Conservation (phyloP, 2,113 vertebrate genomes). For the Apaloderma vittatum region DNA sequence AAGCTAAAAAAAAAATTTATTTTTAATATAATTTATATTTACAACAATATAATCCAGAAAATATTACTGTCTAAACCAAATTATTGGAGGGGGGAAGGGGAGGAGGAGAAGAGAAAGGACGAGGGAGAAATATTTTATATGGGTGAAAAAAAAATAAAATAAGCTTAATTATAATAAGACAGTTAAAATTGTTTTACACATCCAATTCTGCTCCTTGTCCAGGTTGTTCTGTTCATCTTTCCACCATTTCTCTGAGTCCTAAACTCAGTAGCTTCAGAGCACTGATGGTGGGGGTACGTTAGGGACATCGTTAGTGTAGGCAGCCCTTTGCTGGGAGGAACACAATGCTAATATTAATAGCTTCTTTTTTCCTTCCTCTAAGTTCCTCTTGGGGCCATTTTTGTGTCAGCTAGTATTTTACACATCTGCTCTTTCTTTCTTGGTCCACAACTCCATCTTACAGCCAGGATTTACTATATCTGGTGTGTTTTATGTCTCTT, state of each 20-base stretch:
- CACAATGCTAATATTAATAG: not conserved
- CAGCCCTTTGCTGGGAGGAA: not conserved
- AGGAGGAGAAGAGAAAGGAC: not conserved
- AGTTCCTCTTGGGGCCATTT: not conserved
- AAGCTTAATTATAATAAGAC: not conserved
- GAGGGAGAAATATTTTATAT: not conserved
- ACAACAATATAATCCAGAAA: not conserved
- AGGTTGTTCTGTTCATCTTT: not conserved
- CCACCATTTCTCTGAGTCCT: not conserved
- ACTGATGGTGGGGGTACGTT: not conserved
- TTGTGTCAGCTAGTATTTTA: not conserved
- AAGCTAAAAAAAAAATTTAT: not conserved
- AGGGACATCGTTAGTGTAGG: accelerated
- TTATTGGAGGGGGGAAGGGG: not conserved
- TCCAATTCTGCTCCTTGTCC: not conserved
- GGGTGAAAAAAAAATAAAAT: no score
- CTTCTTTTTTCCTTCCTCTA: not conserved
- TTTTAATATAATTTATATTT: not conserved
- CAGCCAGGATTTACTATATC: not conserved
- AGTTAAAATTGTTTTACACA: not conserved
- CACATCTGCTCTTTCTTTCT: not conserved
- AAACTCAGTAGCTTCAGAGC: not conserved
- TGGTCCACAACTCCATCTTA: not conserved
- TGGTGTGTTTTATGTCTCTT: not conserved
- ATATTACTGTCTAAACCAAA: not conserved